These are phyloP conservation scores for Eublepharis macularius DNA, from an alignment of 2,113 vertebrate genomes.

Conservation along the genomic window DNA sequence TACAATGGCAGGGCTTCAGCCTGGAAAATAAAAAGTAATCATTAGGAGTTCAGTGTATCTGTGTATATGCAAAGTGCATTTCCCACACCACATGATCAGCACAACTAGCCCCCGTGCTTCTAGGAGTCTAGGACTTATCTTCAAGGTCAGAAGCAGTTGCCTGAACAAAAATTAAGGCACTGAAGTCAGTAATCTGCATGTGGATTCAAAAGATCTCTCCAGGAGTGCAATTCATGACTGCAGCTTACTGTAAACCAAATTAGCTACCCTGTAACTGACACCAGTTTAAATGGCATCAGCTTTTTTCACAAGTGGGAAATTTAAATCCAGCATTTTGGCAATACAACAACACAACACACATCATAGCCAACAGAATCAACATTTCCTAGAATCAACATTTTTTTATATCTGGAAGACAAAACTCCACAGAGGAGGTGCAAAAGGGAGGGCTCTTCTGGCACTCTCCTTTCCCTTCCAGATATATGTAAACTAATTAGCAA, in stretches of 20 bases:
- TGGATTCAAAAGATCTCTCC: conserved; percentile 18
- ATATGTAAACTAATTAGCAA: conserved; percentile 45
- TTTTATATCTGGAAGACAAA: conserved; percentile 40
- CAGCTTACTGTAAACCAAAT: conserved; percentile 56
- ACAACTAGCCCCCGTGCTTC: background rate
- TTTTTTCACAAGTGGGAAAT: conserved; percentile 56
- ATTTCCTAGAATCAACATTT: conserved; percentile 39
- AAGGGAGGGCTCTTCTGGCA: background rate
- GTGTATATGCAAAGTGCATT: background rate
- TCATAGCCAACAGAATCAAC: conserved; percentile 39
- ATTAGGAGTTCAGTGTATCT: background rate
- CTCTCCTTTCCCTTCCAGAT: conserved; percentile 25
- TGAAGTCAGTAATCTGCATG: conserved; percentile 16
- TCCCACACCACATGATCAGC: background rate
- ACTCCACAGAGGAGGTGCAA: conserved; percentile 57
- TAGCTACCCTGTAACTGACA: conserved; percentile 46
- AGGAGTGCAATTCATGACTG: conserved; percentile 47
- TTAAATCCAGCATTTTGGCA: conserved; percentile 56
- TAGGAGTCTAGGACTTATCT: background rate
- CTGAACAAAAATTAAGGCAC: conserved; percentile 24
- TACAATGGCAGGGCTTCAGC: background rate
- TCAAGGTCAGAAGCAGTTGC: background rate
- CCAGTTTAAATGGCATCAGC: conserved; percentile 48
- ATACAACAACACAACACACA: conserved; percentile 54
- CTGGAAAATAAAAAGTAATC: background rate